Conservation (phyloP, 2,888 invertebrate genomes). For the Himalopsyche japonica region DNA sequence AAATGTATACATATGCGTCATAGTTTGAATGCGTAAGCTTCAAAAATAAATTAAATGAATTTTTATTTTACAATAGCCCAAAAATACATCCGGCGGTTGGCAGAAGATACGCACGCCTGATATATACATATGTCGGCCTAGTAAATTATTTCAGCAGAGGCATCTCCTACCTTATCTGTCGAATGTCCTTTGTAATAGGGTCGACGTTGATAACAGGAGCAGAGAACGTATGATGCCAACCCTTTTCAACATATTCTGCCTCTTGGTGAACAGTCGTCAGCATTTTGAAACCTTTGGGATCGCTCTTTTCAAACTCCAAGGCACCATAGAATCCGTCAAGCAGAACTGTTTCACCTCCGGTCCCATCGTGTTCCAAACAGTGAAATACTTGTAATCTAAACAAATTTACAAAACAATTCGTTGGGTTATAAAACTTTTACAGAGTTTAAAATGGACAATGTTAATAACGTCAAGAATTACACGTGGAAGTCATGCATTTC, state of each 20-base stretch:
- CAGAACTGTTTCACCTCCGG: slow-evolving; percentile 74
- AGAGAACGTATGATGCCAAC: slow-evolving; percentile 59
- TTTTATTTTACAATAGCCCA: too few relatives aligned
- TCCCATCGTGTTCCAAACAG: slow-evolving; percentile 55
- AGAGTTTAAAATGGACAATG: too few relatives aligned
- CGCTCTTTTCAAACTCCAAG: slow-evolving; percentile 54
- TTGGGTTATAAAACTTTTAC: too few relatives aligned
- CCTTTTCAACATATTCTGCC: slow-evolving; percentile 68
- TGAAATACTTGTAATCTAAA: slow-evolving; percentile 55
- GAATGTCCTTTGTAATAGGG: slow-evolving; percentile 58
- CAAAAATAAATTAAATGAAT: neutral
- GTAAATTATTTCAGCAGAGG: too few relatives aligned
- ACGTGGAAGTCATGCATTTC: too few relatives aligned
- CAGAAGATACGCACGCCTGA: too few relatives aligned
- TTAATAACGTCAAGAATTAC: too few relatives aligned
- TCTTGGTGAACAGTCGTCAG: slow-evolving; percentile 62
- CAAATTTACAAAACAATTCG: too few relatives aligned
- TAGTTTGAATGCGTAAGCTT: too few relatives aligned
- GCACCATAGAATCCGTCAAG: slow-evolving; percentile 76
- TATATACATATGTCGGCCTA: too few relatives aligned
- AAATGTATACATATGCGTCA: too few relatives aligned
- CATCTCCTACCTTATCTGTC: slow-evolving; percentile 62
- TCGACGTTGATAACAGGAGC: slow-evolving; percentile 65
- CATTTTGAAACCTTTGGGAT: slow-evolving; percentile 62
- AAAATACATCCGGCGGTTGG: too few relatives aligned